Evolutionary conservation across 2,113 vertebrate species (phyloP), one percentile per base, ranked within the genome.

Genomic region (Elachura formosa): DNA sequence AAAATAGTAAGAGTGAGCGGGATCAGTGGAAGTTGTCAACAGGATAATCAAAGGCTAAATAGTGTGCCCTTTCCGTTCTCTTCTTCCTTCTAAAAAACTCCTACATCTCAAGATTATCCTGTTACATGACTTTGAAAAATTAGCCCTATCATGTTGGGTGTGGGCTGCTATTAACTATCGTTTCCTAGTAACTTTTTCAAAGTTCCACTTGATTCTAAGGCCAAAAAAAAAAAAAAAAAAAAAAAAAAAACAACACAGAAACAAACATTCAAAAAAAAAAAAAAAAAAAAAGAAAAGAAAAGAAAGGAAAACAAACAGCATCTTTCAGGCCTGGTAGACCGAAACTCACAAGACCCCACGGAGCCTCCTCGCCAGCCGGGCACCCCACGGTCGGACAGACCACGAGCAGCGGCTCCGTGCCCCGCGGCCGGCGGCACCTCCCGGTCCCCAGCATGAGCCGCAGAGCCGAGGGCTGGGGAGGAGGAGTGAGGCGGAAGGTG

Each of bases 371-470:
- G 12, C 28, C 45, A 28, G 33, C 66, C 33, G 54, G 41, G 54
- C 46, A 48, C 62, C 40, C 25, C 34, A 31, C n/a, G n/a, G n/a
- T 10, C 4, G 62, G 19, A 11, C 78, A 4, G 97, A 98, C 98
- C 98, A 98, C 98, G 98, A 97, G 97, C 51, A 31, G 41, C 34
- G 38, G 49, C 26, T 26, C 46, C 36, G 31, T 22, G 58, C 41
- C 31, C 28, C 25, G 6, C 41, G 2, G 7, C 12, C 40, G 12
- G 40, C 31, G 33, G 71, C 66, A 68, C 26, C 48, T 28, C 71
- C 40, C 43, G 11, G 18, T 56, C 19, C n/a, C 28, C 81, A 12
- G 51, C 77, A 1, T 6, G 23, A 89, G 85, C 41, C 69, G 13
- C 36, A 3, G 43, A 49, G 94, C 97, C 88, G 34, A 89, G 95